These are phyloP conservation scores for Danaus chrysippus DNA, from an alignment of 2,888 invertebrate species.

Conservation along the genomic window DNA sequence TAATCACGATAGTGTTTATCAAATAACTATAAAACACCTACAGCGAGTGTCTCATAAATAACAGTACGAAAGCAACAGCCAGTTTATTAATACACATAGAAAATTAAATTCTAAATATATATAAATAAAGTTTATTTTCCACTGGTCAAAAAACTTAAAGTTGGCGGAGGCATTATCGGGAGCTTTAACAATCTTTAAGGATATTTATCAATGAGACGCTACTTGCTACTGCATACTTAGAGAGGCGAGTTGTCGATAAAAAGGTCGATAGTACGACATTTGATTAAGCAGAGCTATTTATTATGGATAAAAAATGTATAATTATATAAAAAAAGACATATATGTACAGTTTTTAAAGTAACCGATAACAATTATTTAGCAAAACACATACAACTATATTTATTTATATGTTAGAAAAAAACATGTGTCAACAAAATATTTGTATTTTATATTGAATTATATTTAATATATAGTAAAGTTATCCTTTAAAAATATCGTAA, in stretches of 20 bases:
- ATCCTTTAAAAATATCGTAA: background rate
- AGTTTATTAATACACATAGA: background rate
- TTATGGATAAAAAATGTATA: background rate
- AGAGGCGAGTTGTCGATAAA: constrained; percentile 30
- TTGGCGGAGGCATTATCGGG: constrained; percentile 70
- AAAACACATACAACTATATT: too few species aligned
- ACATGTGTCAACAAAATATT: too few species aligned
- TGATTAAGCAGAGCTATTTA: constrained; percentile 6
- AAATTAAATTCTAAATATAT: constrained; percentile 39
- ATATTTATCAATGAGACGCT: constrained; percentile 77
- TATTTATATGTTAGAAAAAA: too few species aligned
- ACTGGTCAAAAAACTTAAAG: constrained; percentile 49
- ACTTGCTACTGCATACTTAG: constrained; percentile 73
- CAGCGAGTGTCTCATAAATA: constrained; percentile 70
- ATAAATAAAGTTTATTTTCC: constrained; percentile 38
- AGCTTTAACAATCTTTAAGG: constrained; percentile 74
- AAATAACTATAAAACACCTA: constrained; percentile 75
- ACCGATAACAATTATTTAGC: too few species aligned
- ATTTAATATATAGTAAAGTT: too few species aligned
- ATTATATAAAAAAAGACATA: background rate
- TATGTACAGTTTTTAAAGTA: too few species aligned
- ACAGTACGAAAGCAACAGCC: constrained; percentile 49
- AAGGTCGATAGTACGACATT: constrained; percentile 14
- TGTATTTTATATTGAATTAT: too few species aligned
- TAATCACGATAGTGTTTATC: constrained; percentile 77